Evolutionary conservation across 1,140 invertebrate species (phyloP), one percentile per base, ranked within the genome.

Genomic region (Acyrthosiphon pisum): DNA sequence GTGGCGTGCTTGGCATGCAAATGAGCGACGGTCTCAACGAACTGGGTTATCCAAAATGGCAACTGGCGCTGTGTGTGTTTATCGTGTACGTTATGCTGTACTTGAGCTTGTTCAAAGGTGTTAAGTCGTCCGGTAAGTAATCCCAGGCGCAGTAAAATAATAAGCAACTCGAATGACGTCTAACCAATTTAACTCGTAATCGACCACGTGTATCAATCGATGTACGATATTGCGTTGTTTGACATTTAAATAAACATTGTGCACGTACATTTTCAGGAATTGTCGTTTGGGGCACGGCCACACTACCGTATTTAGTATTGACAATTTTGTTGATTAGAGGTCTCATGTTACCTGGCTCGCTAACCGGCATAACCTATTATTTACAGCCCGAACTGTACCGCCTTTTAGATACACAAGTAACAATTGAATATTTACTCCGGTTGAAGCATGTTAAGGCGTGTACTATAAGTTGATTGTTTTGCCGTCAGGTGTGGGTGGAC

Each of bases 401-500:
- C 94, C 95, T 98, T 26, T 96, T 95, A 94, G 96, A 97, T 94
- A 97, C 97, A 11, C 96, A 97, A 95, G 97, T 97, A 53, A 46
- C 50, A 76, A 14, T 48, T 84, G 22, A 76, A 76, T 76, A 76
- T 76, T 76, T n/a, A 76, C 60, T 76, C 1, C 30, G 30, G 60
- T 68, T 14, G 30, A 68, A 68, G 18, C n/a, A n/a, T 76, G n/a
- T n/a, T n/a, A n/a, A 76, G 60, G 60, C 60, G 30, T 76, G 14
- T 76, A n/a, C 60, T 76, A 76, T 20, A n/a, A n/a, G 60, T 76
- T 20, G 60, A 35, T 76, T 76, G 60, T 88, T 48, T 88, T 88
- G 26, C 30, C 6, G 2, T 48, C 94, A 98, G 97, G 98, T 99
- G 41, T 99, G 98, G 98, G 97, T 97, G 53, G 98, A 99, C 95